Evolutionary conservation across 2,888 invertebrate species (phyloP).

Genomic region (Hyppa rectilinea): DNA sequence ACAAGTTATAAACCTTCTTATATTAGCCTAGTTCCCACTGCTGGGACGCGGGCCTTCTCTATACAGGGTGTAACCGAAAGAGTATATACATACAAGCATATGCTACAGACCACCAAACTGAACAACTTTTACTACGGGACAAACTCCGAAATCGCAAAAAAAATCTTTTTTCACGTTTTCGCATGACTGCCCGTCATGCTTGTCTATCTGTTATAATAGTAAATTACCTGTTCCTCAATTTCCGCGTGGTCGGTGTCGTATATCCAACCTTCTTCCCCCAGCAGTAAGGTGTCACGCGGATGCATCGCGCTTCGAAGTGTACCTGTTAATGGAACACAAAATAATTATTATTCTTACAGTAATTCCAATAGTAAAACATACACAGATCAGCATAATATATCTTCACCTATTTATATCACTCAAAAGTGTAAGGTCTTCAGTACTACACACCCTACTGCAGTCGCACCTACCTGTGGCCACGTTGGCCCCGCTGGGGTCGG

Average conservation of each 20-base stretch:
- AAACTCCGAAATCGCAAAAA: no score
- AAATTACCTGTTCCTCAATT: constrained; percentile 98
- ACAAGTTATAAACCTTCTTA: not conserved
- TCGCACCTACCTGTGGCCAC: constrained; percentile 72
- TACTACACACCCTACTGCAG: not conserved
- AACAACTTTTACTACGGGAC: no score
- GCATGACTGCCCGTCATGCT: no score
- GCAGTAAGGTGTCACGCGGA: constrained; percentile 93
- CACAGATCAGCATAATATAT: not conserved
- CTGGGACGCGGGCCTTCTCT: no score
- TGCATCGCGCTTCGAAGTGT: constrained; percentile 84
- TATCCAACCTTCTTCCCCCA: constrained; percentile 96
- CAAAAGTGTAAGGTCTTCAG: not conserved
- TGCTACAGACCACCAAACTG: no score
- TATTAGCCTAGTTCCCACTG: no score
- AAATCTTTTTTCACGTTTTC: no score
- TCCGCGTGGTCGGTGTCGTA: constrained; percentile 99
- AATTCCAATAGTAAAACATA: no score
- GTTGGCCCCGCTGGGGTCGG: constrained; percentile 98
- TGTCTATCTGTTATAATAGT: constrained; percentile 19
- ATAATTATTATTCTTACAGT: not conserved
- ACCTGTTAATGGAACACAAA: constrained; percentile 69
- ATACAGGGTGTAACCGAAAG: not conserved
- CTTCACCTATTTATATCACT: not conserved
- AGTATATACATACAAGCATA: no score